Evolutionary conservation across 2,888 invertebrate species (phyloP), one percentile per base, ranked within the genome.

Genomic region (Apamea monoglypha): DNA sequence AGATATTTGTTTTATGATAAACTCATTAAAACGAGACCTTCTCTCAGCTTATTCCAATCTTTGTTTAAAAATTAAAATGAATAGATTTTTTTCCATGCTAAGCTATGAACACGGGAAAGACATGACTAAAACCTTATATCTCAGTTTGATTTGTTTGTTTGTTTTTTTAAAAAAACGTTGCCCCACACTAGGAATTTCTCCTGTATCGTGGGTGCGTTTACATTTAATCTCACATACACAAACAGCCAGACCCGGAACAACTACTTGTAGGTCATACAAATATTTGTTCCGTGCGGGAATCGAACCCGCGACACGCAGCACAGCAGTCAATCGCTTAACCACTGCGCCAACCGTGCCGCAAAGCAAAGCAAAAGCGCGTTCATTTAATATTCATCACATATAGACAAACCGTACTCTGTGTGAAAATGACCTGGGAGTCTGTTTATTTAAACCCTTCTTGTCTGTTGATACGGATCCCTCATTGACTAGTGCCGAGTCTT

Each of bases 321-420:
- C n/a, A n/a, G n/a, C n/a, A n/a, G n/a, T n/a, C n/a, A n/a, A n/a
- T n/a, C n/a, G n/a, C n/a, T n/a, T n/a, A n/a, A n/a, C n/a, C n/a
- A n/a, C n/a, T n/a, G n/a, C n/a, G n/a, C n/a, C n/a, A n/a, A n/a
- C n/a, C n/a, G n/a, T n/a, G n/a, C n/a, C n/a, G n/a, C n/a, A n/a
- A n/a, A n/a, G n/a, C n/a, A n/a, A n/a, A n/a, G n/a, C n/a, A n/a
- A 66, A 61, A 80, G 32, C 71, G 47, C 40, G 47, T 66, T 66
- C 59, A 61, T 76, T 80, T 63, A 66, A 72, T 84, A 82, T 83
- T 71, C 77, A 75, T 59, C 59, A 75, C 50, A 73, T 71, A 79
- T 64, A 74, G 74, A 64, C 68, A 77, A 84, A 78, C 69, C 78
- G 78, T 88, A 81, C 67, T 59, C 53, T 72, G 36, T 59, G 72